Conservation (phyloP, 2,797 vertebrate genomes). For the Dromococcyx pavoninus region DNA sequence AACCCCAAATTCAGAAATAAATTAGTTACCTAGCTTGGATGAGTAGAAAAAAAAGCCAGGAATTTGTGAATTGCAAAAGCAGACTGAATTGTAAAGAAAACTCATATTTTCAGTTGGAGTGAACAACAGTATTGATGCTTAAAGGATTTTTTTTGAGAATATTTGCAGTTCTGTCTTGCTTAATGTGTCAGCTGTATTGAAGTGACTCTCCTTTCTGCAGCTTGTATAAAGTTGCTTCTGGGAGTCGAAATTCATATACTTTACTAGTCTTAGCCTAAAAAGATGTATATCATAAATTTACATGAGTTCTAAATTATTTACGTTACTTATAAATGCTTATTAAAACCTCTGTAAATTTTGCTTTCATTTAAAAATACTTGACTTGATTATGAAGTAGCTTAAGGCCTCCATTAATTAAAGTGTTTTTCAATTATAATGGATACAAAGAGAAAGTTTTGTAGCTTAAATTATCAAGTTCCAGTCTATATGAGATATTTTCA, state of each 20-base stretch:
- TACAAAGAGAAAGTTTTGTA: neutral
- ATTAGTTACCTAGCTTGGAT: neutral
- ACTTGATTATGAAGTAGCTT: neutral
- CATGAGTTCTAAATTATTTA: neutral
- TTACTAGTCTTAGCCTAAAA: constrained; percentile 3
- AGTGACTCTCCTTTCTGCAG: neutral
- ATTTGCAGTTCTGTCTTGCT: neutral
- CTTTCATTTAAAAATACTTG: neutral
- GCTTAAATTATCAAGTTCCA: neutral
- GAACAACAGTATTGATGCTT: neutral
- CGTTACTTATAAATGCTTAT: neutral
- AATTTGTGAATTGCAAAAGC: neutral
- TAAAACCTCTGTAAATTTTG: neutral
- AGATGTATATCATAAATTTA: neutral
- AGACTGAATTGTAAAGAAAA: neutral
- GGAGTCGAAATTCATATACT: neutral
- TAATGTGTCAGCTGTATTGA: neutral
- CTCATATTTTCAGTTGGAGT: neutral
- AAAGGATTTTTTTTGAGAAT: neutral
- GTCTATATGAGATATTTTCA: neutral
- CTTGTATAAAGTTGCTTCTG: neutral
- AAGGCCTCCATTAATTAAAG: neutral
- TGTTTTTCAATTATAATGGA: neutral
- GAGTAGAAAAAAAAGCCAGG: neutral
- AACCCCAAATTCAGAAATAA: neutral